Conservation (phyloP, 2,797 vertebrate species). For the Antennarius maculatus region DNA sequence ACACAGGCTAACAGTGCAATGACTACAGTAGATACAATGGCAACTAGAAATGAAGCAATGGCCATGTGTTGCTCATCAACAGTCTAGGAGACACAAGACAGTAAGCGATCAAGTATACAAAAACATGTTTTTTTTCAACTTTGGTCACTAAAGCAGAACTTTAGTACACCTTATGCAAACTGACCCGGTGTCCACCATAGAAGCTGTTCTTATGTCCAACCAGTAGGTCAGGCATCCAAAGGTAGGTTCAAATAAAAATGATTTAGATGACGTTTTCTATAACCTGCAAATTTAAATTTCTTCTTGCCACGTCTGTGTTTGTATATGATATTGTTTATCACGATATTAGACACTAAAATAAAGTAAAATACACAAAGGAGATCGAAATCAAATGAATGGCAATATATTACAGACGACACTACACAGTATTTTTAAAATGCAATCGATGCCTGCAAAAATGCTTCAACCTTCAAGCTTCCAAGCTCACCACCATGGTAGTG, state of each 20-base stretch:
- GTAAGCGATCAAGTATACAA: constrained; percentile 39
- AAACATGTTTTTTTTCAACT: constrained; percentile 20
- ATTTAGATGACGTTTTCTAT: not conserved
- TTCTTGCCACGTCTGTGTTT: not conserved
- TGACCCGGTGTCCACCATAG: constrained; percentile 19
- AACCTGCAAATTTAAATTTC: constrained; percentile 3
- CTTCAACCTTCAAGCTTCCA: constrained; percentile 7
- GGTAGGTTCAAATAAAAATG: not conserved
- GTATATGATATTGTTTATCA: constrained; percentile 13
- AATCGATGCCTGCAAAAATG: constrained; percentile 8
- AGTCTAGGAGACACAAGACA: constrained; percentile 50
- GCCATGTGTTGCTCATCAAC: constrained; percentile 32
- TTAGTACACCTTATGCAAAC: constrained; percentile 45
- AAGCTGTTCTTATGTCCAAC: constrained; percentile 38
- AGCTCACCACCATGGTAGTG: not conserved
- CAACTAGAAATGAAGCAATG: constrained; percentile 34
- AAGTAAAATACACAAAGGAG: constrained; percentile 2
- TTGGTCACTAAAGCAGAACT: constrained; percentile 49
- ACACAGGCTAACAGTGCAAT: constrained; percentile 56
- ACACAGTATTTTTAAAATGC: not conserved
- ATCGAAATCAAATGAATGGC: constrained; percentile 2
- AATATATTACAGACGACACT: not conserved
- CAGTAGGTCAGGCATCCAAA: not conserved
- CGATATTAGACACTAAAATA: constrained; percentile 15
- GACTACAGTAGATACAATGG: constrained; percentile 62